These are phyloP conservation scores for Betta splendens DNA, from an alignment of 2,797 vertebrate genomes.

Conservation along the genomic window DNA sequence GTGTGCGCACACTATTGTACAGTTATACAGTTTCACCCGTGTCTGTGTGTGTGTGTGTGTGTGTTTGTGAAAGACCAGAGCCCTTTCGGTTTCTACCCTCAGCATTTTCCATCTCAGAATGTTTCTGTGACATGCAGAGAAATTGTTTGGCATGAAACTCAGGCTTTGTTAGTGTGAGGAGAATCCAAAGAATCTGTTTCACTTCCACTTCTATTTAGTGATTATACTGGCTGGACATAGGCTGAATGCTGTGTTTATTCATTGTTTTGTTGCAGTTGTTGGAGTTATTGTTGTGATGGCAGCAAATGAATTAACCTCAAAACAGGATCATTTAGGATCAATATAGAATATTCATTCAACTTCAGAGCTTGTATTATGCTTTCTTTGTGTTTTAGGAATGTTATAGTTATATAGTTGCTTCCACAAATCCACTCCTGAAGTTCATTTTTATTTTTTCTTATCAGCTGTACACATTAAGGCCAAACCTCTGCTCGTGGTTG, in stretches of 20 bases:
- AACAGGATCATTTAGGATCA: neutral
- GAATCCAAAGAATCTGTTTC: constrained; percentile 32
- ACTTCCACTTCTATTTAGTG: constrained; percentile 14
- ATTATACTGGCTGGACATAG: neutral
- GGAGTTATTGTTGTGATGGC: neutral
- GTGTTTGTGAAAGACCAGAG: too few relatives aligned
- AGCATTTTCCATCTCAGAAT: constrained; percentile 33
- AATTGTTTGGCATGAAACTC: constrained; percentile 31
- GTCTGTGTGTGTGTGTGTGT: too few relatives aligned
- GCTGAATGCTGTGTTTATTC: neutral
- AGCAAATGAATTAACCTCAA: neutral
- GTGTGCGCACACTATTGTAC: too few relatives aligned
- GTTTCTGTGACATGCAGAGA: constrained; percentile 27
- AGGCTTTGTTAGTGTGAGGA: constrained; percentile 18
- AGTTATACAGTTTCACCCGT: too few relatives aligned
- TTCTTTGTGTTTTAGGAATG: constrained; percentile 21
- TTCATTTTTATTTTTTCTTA: too few relatives aligned
- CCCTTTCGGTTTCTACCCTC: constrained; percentile 11
- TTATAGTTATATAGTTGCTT: neutral
- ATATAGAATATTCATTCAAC: constrained; percentile 1
- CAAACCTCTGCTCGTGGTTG: constrained; percentile 15
- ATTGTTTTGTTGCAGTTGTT: neutral
- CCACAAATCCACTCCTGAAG: too few relatives aligned
- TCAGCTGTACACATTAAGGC: neutral
- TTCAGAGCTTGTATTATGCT: constrained; percentile 1